Conservation (phyloP, 2,888 invertebrate species). For the Diabrotica balteata region DNA sequence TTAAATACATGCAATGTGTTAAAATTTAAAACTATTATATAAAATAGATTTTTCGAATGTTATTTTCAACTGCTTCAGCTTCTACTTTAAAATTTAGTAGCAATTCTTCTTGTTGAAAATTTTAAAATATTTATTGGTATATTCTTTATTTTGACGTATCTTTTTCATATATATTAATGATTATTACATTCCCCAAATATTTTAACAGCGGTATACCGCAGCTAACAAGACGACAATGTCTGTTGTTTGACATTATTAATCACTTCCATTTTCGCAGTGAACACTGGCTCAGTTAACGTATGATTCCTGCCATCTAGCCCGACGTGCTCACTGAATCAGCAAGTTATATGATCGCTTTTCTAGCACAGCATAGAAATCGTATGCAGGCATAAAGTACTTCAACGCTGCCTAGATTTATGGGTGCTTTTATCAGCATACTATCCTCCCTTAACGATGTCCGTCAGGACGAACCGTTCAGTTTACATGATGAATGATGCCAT, state of each 20-base stretch:
- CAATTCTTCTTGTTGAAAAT: too few species aligned
- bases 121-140: too few species aligned
- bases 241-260: slow-evolving; percentile 15
- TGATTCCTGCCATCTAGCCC: slow-evolving; percentile 48
- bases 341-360: slow-evolving; percentile 49
- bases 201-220: too few species aligned
- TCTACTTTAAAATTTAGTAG: too few species aligned
- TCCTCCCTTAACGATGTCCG: slow-evolving; percentile 57
- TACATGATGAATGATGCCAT: slow-evolving; percentile 53
- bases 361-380: slow-evolving; percentile 51
- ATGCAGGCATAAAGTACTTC: slow-evolving; percentile 56
- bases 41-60: too few species aligned
- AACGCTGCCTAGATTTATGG: slow-evolving; percentile 55
- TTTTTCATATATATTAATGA: too few species aligned
- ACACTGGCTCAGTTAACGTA: slow-evolving; percentile 39
- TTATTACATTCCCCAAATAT: too few species aligned
- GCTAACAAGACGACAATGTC: too few species aligned
- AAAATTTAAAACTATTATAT: too few species aligned
- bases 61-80: too few species aligned
- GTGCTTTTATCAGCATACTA: slow-evolving; percentile 56
- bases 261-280: slow-evolving; percentile 20
- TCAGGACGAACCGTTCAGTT: slow-evolving; percentile 45
- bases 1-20: too few species aligned
- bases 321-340: slow-evolving; percentile 52
- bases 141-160: too few species aligned